These are phyloP conservation scores for Garra rufa DNA, from an alignment of 2,113 vertebrate genomes.

Conservation along the genomic window DNA sequence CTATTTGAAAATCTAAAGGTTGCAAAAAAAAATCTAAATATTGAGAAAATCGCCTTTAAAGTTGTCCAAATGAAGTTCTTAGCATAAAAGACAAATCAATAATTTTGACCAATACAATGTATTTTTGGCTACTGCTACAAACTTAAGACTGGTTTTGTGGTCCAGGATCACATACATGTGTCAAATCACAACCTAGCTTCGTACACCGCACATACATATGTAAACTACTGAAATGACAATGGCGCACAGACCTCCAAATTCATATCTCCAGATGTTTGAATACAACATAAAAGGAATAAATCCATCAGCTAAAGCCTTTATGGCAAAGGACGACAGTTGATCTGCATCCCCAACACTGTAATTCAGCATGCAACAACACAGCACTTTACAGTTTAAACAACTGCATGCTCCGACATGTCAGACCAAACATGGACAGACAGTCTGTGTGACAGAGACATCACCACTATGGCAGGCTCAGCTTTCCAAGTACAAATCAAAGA, in stretches of 20 bases:
- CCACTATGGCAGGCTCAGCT: slow-evolving; percentile 21
- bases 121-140: too few relatives aligned
- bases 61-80: too few relatives aligned
- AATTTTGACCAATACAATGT: too few relatives aligned
- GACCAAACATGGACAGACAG: slow-evolving; percentile 40
- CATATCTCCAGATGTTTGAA: not conserved
- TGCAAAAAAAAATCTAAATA: too few relatives aligned
- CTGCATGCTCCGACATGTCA: slow-evolving; percentile 32
- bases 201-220: not conserved
- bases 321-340: too few relatives aligned
- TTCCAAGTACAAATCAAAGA: not conserved
- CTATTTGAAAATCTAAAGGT: too few relatives aligned
- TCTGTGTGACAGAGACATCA: slow-evolving; percentile 31
- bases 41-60: too few relatives aligned
- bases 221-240: not conserved
- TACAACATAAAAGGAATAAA: not conserved
- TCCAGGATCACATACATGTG: too few relatives aligned
- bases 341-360: too few relatives aligned
- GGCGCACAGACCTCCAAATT: not conserved
- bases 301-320: too few relatives aligned
- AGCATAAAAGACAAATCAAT: too few relatives aligned
- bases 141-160: too few relatives aligned
- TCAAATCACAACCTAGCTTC: not conserved
- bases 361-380: slow-evolving; percentile 31
- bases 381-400: slow-evolving; percentile 24